A percentile compares a stretch with the other conserved stretches of the same genome.
Evolutionary conservation across 1,140 invertebrate genomes (phyloP).

Genomic region (Drosophila jambulina): DNA sequence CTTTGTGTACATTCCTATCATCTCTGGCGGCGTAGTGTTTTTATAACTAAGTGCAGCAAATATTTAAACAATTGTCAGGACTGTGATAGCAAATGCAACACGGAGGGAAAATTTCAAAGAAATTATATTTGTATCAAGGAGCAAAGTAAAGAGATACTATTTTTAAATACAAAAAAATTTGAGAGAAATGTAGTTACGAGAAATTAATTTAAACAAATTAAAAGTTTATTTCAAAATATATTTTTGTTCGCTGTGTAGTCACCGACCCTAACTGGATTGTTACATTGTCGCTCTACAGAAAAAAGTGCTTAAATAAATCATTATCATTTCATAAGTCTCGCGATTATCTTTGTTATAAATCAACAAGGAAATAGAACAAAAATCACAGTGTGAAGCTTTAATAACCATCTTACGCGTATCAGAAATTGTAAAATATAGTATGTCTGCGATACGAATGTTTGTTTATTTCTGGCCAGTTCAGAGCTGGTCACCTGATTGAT

Average conservation of each 20-base stretch:
- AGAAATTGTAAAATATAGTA: conserved; percentile 1
- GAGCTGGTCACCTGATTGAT: conserved; percentile 44
- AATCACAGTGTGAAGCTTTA: conserved; percentile 20
- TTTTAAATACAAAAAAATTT: background rate
- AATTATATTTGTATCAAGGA: background rate
- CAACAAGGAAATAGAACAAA: background rate
- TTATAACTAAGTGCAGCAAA: conserved; percentile 15
- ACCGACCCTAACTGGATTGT: background rate
- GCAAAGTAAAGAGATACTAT: background rate
- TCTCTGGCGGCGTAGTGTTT: conserved; percentile 7
- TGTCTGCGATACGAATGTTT: conserved; percentile 16
- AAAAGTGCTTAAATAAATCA: conserved; percentile 9
- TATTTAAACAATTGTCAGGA: conserved; percentile 32
- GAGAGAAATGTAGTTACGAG: background rate
- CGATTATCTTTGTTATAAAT: conserved; percentile 18
- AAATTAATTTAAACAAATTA: background rate
- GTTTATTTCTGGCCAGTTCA: conserved; percentile 30
- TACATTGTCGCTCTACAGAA: background rate
- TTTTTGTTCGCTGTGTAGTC: background rate
- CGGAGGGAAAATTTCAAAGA: background rate
- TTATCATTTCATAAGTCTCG: background rate
- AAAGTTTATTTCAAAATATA: background rate
- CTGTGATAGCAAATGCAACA: conserved; percentile 7
- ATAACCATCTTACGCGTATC: conserved; percentile 1
- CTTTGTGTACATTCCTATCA: conserved; percentile 4